Base-by-base conservation (phyloP, 53 echinoderm and acorn worm genomes). In the Luidia sarsii region DNA sequence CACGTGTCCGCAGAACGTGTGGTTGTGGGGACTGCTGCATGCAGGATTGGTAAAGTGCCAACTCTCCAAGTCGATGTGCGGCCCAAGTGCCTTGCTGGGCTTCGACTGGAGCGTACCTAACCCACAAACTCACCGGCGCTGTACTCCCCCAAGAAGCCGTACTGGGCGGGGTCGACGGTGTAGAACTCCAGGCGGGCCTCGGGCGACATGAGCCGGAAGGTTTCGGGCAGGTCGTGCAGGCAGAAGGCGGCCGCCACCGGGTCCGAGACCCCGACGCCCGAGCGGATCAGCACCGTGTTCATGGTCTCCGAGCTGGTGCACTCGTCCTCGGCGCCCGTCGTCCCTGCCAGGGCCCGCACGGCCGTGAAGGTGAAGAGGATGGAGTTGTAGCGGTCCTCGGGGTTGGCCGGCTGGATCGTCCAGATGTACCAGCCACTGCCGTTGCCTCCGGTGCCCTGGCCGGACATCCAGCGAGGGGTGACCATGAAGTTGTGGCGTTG, bases 101-200 rank as follows among this genome's bases (percentile, higher is more conserved):
- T n/a, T n/a, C n/a, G n/a, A n/a, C n/a, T n/a, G n/a, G n/a, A n/a
- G n/a, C n/a, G n/a, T n/a, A n/a, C 16, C 9, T 13, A 6, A 54
- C 21, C n/a, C 1, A 3, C 3, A 18, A 11, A 82, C 90, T 68
- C 41, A 94, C 94, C 62, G 54, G 91, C 50, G 35, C 50, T 75
- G 73, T 91, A 94, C 29, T 94, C 89, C 3, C 68, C 83, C 39
- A 94, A 55, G 35, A 94, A 91, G 15, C 88, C 91, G 53, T 65
- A 88, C 45, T 0, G 24, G 18, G 20, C 50, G 0, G 83, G 61
- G 28, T 91, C 83, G 9, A 63, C 39, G 41, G 90, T 82, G 61
- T 83, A 82, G 34, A 94, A 71, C 60, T 90, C 91, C 45, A 94
- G 59, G 9, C 82, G 18, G 4, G 59, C 90, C 20, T 75, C 57